phyloP scores from a whole-genome alignment of 2,888 invertebrate species.

The Polylopha cassiicola region DNA sequence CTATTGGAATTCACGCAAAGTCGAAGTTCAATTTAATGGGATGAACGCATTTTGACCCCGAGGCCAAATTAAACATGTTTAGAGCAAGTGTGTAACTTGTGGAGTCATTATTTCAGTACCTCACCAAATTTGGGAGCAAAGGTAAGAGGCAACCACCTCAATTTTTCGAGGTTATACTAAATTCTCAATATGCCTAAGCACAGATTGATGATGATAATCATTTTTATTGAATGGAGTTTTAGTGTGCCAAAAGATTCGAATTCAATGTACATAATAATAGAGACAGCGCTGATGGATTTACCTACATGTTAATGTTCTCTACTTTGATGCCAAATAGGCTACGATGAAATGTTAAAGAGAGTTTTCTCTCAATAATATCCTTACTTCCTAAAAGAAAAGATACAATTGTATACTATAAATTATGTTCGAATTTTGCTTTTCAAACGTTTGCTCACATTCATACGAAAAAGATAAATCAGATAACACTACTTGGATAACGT shows the following conservation, averaged over 20 bases:
- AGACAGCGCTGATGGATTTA: too few species aligned
- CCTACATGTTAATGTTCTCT: too few species aligned
- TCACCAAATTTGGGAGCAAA: conserved; percentile 30
- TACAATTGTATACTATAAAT: too few species aligned
- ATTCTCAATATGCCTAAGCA: conserved; percentile 9
- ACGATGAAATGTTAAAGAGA: too few species aligned
- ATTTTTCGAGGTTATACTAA: conserved; percentile 7
- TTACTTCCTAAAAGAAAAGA: too few species aligned
- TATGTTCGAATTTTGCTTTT: conserved; percentile 40
- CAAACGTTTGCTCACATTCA: conserved; percentile 48
- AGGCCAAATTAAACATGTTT: conserved; percentile 6
- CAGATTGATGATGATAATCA: conserved; percentile 10
- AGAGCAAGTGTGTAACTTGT: conserved; percentile 3
- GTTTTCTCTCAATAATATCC: too few species aligned
- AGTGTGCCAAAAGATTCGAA: conserved; percentile 18
- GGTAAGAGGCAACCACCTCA: conserved; percentile 7
- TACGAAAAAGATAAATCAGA: conserved; percentile 31
- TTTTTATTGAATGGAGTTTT: conserved; percentile 21
- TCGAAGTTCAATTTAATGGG: conserved; percentile 1
- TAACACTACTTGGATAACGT: conserved; percentile 33
- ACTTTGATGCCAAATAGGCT: too few species aligned
- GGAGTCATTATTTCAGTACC: conserved; percentile 34
- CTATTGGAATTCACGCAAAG: conserved; percentile 1
- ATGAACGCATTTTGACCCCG: conserved; percentile 4
- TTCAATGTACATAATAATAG: too few species aligned